Conservation (phyloP, 1,140 invertebrate genomes). For the Anoplolepis gracilipes region DNA sequence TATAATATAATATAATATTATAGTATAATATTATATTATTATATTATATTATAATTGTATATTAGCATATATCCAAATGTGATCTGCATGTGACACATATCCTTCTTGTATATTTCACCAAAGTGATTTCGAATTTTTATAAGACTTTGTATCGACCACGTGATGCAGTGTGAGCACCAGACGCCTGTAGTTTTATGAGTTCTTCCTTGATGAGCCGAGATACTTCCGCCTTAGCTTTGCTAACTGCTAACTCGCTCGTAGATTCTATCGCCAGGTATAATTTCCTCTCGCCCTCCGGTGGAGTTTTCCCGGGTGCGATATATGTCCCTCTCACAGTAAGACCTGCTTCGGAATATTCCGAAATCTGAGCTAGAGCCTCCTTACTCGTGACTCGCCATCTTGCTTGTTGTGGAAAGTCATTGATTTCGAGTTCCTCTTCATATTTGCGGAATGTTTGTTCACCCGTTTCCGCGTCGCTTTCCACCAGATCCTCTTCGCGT, state of each 20-base stretch:
- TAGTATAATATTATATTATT: too few species aligned
- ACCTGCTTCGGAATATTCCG: constrained; percentile 99
- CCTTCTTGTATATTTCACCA: not conserved
- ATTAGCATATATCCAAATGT: constrained; percentile 14
- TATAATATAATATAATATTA: too few species aligned
- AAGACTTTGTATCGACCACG: constrained; percentile 98
- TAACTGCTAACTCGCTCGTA: constrained; percentile 97
- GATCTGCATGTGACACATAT: constrained; percentile 35
- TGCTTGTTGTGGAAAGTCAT: constrained; percentile 99
- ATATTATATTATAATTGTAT: too few species aligned
- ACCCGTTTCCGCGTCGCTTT: constrained; percentile 89
- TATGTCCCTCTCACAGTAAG: constrained; percentile 99
- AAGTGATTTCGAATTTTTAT: constrained; percentile 84
- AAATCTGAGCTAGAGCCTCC: constrained; percentile 99
- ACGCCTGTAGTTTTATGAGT: constrained; percentile 95
- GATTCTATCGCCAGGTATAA: constrained; percentile 99
- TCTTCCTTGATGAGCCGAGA: constrained; percentile 99
- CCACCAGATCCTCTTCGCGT: constrained; percentile 91
- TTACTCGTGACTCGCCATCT: constrained; percentile 99
- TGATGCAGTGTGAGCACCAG: constrained; percentile 94
- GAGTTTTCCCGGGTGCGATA: constrained; percentile 94
- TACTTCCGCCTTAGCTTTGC: constrained; percentile 99
- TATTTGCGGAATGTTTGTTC: constrained; percentile 95
- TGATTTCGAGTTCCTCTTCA: constrained; percentile 99
- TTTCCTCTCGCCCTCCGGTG: constrained; percentile 98